A percentile compares a stretch with the other conserved stretches of the same genome.
Evolutionary conservation across 2,113 vertebrate genomes (phyloP).

Genomic region (Colaptes auratus): DNA sequence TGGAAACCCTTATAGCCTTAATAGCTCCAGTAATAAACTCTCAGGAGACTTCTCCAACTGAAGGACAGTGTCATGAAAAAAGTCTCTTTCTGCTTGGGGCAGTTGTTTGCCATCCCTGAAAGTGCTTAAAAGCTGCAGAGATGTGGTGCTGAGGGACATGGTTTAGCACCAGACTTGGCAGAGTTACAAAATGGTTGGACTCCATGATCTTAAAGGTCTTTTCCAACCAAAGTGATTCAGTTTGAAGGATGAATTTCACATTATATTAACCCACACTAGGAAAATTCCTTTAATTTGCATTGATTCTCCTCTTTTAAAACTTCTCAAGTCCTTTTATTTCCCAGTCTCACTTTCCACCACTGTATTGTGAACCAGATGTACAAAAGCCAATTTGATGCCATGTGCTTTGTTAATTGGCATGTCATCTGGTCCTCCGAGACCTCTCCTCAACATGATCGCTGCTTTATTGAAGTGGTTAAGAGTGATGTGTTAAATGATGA

Average conservation of each 20-base stretch:
- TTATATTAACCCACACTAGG: neutral
- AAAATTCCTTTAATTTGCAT: neutral
- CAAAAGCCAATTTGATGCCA: conserved; percentile 42
- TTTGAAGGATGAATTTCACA: neutral
- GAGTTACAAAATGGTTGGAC: too few species aligned
- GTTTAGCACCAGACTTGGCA: too few species aligned
- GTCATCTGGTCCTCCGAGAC: conserved; percentile 65
- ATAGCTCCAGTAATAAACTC: neutral
- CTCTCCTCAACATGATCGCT: conserved; percentile 60
- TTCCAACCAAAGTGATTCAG: neutral
- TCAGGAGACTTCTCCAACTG: neutral
- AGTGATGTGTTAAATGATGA: conserved; percentile 79
- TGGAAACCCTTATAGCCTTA: neutral
- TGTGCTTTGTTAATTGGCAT: conserved; percentile 75
- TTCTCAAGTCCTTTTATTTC: neutral
- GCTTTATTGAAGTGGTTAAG: conserved; percentile 67
- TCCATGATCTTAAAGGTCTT: too few species aligned
- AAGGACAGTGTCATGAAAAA: neutral
- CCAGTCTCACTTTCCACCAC: neutral
- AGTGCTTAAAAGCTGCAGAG: too few species aligned
- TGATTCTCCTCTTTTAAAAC: conserved; percentile 5
- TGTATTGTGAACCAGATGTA: conserved; percentile 9
- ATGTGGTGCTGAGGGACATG: too few species aligned
- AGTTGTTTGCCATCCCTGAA: neutral
- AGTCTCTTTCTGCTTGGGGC: neutral